Base-by-base conservation (phyloP, 2,888 invertebrate species). In the Octonoba sinensis region DNA sequence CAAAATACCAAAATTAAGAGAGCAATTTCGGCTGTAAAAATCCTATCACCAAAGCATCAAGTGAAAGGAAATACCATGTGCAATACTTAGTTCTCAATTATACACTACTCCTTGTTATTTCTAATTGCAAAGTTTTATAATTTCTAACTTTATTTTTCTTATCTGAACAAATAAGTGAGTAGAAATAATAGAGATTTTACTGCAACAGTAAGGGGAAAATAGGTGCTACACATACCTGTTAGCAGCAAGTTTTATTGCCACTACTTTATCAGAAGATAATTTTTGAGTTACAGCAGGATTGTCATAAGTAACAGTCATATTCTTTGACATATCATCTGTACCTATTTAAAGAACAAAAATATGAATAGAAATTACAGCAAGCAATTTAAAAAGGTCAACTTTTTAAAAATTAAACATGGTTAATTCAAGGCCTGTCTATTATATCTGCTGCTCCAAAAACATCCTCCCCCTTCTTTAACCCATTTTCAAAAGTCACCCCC, bases 171-270 rank as follows among this genome's bases (percentile, higher is more conserved):
- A n/a, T n/a, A n/a, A n/a, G n/a, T n/a, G n/a, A n/a, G n/a, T n/a
- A n/a, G n/a, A n/a, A n/a, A n/a, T n/a, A n/a, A n/a, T n/a, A n/a
- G n/a, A n/a, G n/a, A 27, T 27, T 2, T 36, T 36, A 36, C 36
- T 36, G 8, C 36, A 36, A 4, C 3, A 36, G 36, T 36, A 11
- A 4, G 36, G 36, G 36, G 8, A 11, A 36, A 36, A 36, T 36
- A 4, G 3, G 11, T 11, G 36, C 3, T 1, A 60, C 36, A n/a
- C 15, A 49, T 70, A 87, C 87, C 87, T 87, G 36, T 93, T 92
- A 76, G 93, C 93, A 87, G 92, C 91, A 64, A 96, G 90, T 88
- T 93, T 93, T 74, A 96, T 91, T 0, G 94, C 93, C 1, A 96
- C 92, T 90, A 95, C 95, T 86, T 92, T 90, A 1, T 90, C 89